Base-by-base conservation (phyloP, 2,888 invertebrate genomes). In the Trileptium ribeirensis region DNA sequence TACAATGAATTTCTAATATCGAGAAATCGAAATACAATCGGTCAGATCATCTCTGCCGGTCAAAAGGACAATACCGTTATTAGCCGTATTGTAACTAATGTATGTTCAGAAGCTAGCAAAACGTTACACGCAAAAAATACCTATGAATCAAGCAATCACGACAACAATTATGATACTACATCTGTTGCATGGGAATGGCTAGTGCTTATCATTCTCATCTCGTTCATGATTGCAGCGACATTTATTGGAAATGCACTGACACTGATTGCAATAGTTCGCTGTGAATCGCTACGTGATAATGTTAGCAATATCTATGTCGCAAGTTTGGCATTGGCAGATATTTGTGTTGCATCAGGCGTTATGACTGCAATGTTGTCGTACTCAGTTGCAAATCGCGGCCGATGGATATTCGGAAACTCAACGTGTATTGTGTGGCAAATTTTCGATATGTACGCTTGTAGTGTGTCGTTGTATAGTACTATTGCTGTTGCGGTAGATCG, bases 401-500 rank as follows among this genome's bases (percentile, higher is more conserved):
- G 33, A 1, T 84, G 84, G 84, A 37, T 82, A 0, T 82, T 84
- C 78, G 84, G 84, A 36, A 34, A 31, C 33, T 81, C 80, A 78
- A 67, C 84, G 40, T 86, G 85, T 81, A 81, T 84, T 67, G n/a
- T 82, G 2, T 86, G 86, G 86, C 86, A 85, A 31, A 67, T 83
- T 67, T 70, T 82, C 38, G 86, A 86, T 67, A 81, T 84, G 51
- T 79, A 85, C 29, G 79, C 84, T n/a, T 86, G 84, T 33, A 85
- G 86, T 31, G 83, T 85, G 1, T 86, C 85, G 2, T 82, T 86
- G 39, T 86, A 86, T 78, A 86, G 86, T 67, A 86, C 85, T 33
- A 86, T 85, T 80, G 84, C 86, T 19, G 87, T 86, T 39, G 86
- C 85, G 19, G 78, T 85, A 39, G 86, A 86, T 80, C 78, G 86